Percentiles rank a stretch among this genome's conserved stretches.
These are phyloP conservation scores for Oedothorax gibbosus DNA, from an alignment of 1,140 invertebrate species.

Conservation along the genomic window DNA sequence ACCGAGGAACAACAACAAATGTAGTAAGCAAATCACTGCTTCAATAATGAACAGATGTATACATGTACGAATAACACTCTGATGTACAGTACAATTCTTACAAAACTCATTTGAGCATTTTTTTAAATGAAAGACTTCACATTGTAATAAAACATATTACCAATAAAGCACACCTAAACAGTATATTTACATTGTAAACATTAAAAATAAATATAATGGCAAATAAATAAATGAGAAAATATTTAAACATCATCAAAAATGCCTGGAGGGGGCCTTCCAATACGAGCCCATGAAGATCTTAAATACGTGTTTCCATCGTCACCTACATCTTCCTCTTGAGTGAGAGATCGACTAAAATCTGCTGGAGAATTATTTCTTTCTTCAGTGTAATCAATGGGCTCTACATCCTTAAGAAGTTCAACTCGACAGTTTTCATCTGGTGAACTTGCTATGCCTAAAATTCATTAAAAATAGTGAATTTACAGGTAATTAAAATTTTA, in stretches of 20 bases:
- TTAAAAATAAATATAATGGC: background rate
- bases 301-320: conserved; percentile 43
- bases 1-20: too few relatives aligned
- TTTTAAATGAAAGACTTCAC: too few relatives aligned
- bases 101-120: too few relatives aligned
- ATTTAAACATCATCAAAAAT: conserved; percentile 87
- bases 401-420: conserved; percentile 75
- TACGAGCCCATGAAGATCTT: conserved; percentile 58
- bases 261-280: conserved; percentile 76
- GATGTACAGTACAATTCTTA: too few relatives aligned
- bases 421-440: conserved; percentile 74
- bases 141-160: too few relatives aligned
- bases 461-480: background rate
- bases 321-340: conserved; percentile 30
- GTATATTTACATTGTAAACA: too few relatives aligned
- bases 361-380: conserved; percentile 62
- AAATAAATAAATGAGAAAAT: conserved; percentile 7
- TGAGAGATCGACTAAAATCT: conserved; percentile 40
- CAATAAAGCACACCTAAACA: too few relatives aligned
- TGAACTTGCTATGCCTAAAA: conserved; percentile 28
- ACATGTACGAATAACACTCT: too few relatives aligned
- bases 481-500: background rate
- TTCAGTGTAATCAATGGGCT: conserved; percentile 74
- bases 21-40: too few relatives aligned
- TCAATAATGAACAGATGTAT: too few relatives aligned